Conservation (phyloP, 2,888 invertebrate genomes). For the Ochropacha duplaris region DNA sequence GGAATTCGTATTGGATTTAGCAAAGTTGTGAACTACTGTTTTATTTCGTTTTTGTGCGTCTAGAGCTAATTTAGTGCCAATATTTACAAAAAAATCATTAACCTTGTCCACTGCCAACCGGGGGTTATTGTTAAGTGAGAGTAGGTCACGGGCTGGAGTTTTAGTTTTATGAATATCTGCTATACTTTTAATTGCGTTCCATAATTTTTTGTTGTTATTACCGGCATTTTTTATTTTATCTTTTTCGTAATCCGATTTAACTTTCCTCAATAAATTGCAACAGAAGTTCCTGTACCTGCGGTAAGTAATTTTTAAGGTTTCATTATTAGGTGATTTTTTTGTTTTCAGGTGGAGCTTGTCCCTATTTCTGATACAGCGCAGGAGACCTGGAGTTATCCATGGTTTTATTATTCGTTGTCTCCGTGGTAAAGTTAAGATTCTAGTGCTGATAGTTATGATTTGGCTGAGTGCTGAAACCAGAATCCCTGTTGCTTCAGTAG, state of each 20-base stretch:
- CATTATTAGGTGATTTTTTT: slow-evolving; percentile 3
- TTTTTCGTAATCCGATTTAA: slow-evolving; percentile 1
- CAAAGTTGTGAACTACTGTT: neutral
- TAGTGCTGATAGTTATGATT: neutral
- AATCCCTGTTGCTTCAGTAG: neutral
- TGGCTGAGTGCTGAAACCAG: neutral
- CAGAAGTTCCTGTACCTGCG: slow-evolving; percentile 4
- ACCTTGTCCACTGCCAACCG: neutral
- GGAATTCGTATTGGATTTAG: neutral
- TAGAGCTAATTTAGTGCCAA: neutral
- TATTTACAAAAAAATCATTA: neutral
- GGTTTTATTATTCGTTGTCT: neutral
- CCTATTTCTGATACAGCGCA: neutral
- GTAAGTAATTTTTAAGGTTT: slow-evolving; percentile 1
- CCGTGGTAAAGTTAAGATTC: neutral
- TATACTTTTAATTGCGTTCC: slow-evolving; percentile 7
- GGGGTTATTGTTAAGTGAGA: neutral
- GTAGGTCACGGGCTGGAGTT: neutral
- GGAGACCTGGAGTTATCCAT: neutral
- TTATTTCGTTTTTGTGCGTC: neutral
- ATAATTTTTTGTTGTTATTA: neutral
- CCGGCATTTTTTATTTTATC: neutral
- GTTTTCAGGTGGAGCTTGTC: neutral
- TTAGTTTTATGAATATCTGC: neutral
- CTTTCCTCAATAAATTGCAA: neutral